A percentile compares a stretch with the other conserved stretches of the same genome.
Evolutionary conservation across 2,113 vertebrate genomes (phyloP).

Genomic region (Oceanodroma tethys): DNA sequence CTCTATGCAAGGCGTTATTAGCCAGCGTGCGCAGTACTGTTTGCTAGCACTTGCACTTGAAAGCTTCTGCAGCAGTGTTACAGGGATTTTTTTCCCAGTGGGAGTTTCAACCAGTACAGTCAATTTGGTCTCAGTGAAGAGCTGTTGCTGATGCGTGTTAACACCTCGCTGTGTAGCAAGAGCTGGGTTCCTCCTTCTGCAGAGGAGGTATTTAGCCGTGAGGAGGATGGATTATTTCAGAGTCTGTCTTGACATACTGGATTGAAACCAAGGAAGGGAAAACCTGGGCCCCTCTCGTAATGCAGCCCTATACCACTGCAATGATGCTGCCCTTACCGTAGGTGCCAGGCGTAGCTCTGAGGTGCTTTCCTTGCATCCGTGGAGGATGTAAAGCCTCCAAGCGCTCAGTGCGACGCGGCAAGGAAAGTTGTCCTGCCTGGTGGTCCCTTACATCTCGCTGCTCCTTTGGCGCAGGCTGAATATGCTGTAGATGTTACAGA

Average conservation of each 20-base stretch:
- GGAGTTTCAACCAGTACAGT: neutral
- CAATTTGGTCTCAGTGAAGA: neutral
- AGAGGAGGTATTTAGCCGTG: neutral
- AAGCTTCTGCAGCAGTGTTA: neutral
- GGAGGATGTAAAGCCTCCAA: neutral
- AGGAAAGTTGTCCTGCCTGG: neutral
- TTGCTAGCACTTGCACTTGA: rapidly evolving
- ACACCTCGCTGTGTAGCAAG: rapidly evolving
- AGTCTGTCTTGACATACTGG: neutral
- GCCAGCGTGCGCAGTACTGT: neutral
- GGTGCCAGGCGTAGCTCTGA: neutral
- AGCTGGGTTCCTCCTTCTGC: neutral
- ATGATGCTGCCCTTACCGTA: neutral
- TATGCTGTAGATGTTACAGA: neutral
- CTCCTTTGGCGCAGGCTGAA: neutral
- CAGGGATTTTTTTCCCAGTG: neutral
- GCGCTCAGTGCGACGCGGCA: rapidly evolving
- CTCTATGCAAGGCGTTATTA: neutral
- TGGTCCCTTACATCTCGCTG: neutral
- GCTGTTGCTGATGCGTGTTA: neutral
- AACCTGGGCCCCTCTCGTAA: neutral
- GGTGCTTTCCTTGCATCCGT: neutral
- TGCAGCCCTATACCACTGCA: neutral
- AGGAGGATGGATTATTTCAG: neutral
- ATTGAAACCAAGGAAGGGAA: neutral